phyloP scores from a whole-genome alignment of 2,797 vertebrate species.

The Antennarius maculatus region DNA sequence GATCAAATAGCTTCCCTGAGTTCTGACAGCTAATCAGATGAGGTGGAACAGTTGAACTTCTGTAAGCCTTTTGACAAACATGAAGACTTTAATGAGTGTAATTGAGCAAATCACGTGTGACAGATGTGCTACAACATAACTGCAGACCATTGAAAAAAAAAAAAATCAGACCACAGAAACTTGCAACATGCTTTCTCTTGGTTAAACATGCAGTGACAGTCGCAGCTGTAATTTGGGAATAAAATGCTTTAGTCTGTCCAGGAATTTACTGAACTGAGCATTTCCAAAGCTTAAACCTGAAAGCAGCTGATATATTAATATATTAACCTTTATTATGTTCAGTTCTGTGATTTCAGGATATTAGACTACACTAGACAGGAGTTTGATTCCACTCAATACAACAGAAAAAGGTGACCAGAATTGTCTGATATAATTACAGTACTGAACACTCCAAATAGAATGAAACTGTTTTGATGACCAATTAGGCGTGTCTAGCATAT shows the following conservation, averaged over 20 bases:
- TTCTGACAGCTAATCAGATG: not conserved
- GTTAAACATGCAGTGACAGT: too few species aligned
- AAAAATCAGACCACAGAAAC: not conserved
- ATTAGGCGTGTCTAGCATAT: too few species aligned
- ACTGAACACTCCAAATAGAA: not conserved
- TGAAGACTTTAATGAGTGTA: not conserved
- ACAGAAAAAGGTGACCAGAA: not conserved
- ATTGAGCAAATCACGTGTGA: conserved; percentile 3
- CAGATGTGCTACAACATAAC: not conserved
- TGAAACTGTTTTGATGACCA: not conserved
- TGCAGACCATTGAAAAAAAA: not conserved
- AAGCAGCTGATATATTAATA: not conserved
- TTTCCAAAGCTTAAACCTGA: not conserved
- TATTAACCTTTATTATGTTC: not conserved
- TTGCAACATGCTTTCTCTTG: not conserved
- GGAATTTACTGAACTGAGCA: not conserved
- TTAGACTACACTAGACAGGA: not conserved
- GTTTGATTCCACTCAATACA: not conserved
- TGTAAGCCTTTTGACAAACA: not conserved
- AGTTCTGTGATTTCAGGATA: not conserved
- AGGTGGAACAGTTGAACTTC: not conserved
- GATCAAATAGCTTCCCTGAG: not conserved
- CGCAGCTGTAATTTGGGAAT: not conserved
- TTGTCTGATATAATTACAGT: not conserved
- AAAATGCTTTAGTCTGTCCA: not conserved